Evolutionary conservation across 2,113 vertebrate genomes (phyloP).

Genomic region (Casuarius casuarius): DNA sequence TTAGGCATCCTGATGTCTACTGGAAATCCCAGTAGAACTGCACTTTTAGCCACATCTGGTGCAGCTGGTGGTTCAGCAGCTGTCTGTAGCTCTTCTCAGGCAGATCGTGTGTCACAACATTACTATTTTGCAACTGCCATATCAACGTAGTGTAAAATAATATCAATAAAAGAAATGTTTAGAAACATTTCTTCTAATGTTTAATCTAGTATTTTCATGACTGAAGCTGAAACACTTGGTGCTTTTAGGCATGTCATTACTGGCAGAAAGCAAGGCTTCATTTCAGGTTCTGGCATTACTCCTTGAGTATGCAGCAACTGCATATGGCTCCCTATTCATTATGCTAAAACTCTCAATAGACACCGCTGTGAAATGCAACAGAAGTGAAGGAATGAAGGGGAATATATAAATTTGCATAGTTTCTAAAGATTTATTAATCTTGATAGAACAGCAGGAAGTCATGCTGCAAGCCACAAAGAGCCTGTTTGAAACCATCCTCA

Average conservation of each 20-base stretch:
- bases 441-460: not conserved
- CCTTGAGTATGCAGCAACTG: not conserved
- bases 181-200: not conserved
- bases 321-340: not conserved
- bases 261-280: not conserved
- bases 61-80: not conserved
- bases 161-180: not conserved
- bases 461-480: not conserved
- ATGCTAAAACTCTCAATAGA: not conserved
- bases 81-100: not conserved
- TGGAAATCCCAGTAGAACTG: not conserved
- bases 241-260: constrained; percentile 15
- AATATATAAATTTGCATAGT: not conserved
- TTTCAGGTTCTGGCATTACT: not conserved
- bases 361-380: not conserved
- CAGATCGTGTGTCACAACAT: not conserved
- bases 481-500: not conserved
- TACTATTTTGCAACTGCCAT: not conserved
- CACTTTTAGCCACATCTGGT: not conserved
- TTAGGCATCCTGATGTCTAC: not conserved
- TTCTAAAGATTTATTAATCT: not conserved
- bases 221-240: not conserved
- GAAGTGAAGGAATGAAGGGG: not conserved
- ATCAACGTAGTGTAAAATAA: not conserved
- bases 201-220: not conserved